Base-by-base conservation (phyloP, 2,797 vertebrate species). In the Bovichtus diacanthus region DNA sequence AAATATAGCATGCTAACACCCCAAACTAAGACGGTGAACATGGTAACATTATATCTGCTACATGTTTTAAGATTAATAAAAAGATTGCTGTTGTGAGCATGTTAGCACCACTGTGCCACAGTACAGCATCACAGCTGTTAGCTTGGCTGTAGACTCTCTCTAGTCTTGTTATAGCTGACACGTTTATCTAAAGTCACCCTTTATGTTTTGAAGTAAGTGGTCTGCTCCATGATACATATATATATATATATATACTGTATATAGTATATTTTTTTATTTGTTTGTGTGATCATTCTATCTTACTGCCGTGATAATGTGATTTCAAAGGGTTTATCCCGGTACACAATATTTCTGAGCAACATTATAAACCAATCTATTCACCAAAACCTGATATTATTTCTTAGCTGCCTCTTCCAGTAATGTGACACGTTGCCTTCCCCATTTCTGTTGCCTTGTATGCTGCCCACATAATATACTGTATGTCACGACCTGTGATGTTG, bases 401-500 rank as follows among this genome's bases (percentile, higher is more conserved):
- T 62, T 6, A 18, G 59, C 46, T 73, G 49, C 31, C n/a, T 64
- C 44, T 15, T 85, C 50, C 50, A 49, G 46, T 62, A 56, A 58
- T 62, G 60, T 47, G 38, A 66, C 70, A 44, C 36, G 6, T 74
- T 62, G 25, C 36, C 39, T 27, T 49, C 63, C 13, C 62, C 54
- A 44, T 64, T 63, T 49, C 38, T 49, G 18, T 70, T 61, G 60
- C 31, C 49, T 71, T 31, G 16, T 44, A 66, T 31, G 46, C 31
- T 27, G 46, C 31, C 27, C 43, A 60, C 10, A 41, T 68, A 68
- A 78, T 56, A 49, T 49, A 23, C 36, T 66, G 39, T 51, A 61
- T 68, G 60, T 44, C 70, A 44, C 2, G n/a, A 73, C 47, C 60
- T 70, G 41, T 61, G 41, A 75, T 82, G 60, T 63, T 79, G 43